Percentiles rank a stretch among this genome's conserved stretches.
Conservation (phyloP, 2,888 invertebrate genomes). For the Pollenia labialis region DNA sequence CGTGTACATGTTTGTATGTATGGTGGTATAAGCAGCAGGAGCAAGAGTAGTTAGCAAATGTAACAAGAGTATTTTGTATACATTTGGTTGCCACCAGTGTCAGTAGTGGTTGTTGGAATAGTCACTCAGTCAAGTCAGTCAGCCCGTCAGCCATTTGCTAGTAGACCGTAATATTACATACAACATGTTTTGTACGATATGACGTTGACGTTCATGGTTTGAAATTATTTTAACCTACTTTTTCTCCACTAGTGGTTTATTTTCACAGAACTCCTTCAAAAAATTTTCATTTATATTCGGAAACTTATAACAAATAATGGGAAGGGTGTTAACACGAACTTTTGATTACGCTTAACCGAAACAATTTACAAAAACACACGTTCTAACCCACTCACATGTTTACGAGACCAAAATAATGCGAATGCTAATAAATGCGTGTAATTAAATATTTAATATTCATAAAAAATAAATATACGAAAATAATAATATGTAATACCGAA, state of each 20-base stretch:
- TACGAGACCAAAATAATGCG: neutral
- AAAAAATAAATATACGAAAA: neutral
- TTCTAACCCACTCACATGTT: neutral
- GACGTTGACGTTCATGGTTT: conserved; percentile 64
- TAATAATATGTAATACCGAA: neutral
- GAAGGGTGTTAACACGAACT: conserved; percentile 47
- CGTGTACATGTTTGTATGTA: neutral
- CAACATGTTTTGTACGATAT: conserved; percentile 52
- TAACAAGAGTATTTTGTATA: conserved; percentile 32
- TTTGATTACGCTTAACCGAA: conserved; percentile 50
- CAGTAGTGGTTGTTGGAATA: conserved; percentile 17
- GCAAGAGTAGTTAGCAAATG: neutral
- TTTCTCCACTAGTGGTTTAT: conserved; percentile 54
- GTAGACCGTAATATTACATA: conserved; percentile 25
- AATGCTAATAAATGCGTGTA: conserved; percentile 21
- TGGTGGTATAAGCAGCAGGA: neutral
- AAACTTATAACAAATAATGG: conserved; percentile 38
- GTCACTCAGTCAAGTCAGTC: conserved; percentile 5
- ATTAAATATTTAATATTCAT: conserved; percentile 13
- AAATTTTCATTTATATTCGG: conserved; percentile 27
- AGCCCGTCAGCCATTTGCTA: conserved; percentile 12
- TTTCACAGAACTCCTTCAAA: conserved; percentile 33
- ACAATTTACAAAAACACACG: conserved; percentile 10
- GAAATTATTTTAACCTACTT: conserved; percentile 67
- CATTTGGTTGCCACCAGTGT: conserved; percentile 25